Evolutionary conservation across 2,113 vertebrate species (phyloP).

Genomic region (Serilophus lunatus): DNA sequence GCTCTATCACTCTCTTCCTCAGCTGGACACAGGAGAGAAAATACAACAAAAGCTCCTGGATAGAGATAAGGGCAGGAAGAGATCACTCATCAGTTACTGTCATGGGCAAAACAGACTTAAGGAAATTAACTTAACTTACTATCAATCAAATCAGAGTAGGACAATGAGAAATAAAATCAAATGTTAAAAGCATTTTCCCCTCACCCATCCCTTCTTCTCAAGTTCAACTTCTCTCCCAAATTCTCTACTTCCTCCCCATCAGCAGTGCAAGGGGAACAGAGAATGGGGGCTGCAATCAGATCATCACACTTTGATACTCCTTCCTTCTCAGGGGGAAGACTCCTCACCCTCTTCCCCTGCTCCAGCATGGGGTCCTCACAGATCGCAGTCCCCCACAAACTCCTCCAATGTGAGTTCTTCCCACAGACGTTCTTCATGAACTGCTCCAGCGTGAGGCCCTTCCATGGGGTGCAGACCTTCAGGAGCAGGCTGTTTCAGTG

Average conservation of each 20-base stretch:
- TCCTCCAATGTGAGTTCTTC: not conserved
- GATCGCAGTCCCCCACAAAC: no score
- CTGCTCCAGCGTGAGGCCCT: not conserved
- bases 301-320: not conserved
- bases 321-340: not conserved
- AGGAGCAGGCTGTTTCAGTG: not conserved
- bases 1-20: not conserved
- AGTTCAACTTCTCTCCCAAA: not conserved
- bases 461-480: not conserved
- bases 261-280: not conserved
- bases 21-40: not conserved
- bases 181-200: not conserved
- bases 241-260: not conserved
- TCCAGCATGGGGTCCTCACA: not conserved
- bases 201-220: not conserved
- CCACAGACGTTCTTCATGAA: not conserved
- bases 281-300: not conserved
- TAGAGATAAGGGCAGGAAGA: not conserved
- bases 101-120: not conserved
- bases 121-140: not conserved
- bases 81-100: not conserved
- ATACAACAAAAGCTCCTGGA: not conserved
- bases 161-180: not conserved
- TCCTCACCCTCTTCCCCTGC: not conserved
- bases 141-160: not conserved